Percentiles rank a stretch among this genome's conserved stretches.
phyloP scores from a whole-genome alignment of 1,140 invertebrate species.

The Tyrophagus putrescentiae region DNA sequence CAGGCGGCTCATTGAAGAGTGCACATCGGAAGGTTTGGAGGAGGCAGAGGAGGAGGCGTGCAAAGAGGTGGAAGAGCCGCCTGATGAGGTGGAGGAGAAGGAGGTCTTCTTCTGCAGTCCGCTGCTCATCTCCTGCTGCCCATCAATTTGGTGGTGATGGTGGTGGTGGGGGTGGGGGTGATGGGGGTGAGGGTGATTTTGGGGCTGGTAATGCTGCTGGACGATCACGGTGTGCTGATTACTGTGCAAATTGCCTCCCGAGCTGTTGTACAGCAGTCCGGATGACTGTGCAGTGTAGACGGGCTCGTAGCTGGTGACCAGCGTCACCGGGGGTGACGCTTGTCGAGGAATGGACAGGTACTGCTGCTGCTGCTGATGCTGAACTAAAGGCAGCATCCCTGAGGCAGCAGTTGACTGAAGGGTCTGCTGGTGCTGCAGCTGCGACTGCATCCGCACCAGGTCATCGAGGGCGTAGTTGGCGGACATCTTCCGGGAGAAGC shows the following conservation, averaged over 20 bases:
- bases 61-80: neutral
- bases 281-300: neutral
- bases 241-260: neutral
- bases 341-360: conserved; percentile 4
- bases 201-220: neutral
- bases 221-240: neutral
- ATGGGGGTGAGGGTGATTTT: neutral
- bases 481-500: neutral
- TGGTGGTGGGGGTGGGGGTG: neutral
- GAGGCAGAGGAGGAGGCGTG: neutral
- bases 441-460: neutral
- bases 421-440: neutral
- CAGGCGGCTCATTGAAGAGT: neutral
- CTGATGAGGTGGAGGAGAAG: neutral
- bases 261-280: neutral
- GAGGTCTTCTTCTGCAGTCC: neutral
- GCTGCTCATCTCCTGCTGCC: neutral
- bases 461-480: neutral
- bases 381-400: neutral
- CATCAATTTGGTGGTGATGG: conserved; percentile 14
- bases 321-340: neutral
- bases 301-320: neutral
- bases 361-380: neutral
- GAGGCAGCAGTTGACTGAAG: neutral
- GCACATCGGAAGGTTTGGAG: too few species aligned